Percentiles rank a stretch among this genome's conserved stretches.
phyloP scores from a whole-genome alignment of 2,113 vertebrate genomes.

The Neodontobutis hainanensis region DNA sequence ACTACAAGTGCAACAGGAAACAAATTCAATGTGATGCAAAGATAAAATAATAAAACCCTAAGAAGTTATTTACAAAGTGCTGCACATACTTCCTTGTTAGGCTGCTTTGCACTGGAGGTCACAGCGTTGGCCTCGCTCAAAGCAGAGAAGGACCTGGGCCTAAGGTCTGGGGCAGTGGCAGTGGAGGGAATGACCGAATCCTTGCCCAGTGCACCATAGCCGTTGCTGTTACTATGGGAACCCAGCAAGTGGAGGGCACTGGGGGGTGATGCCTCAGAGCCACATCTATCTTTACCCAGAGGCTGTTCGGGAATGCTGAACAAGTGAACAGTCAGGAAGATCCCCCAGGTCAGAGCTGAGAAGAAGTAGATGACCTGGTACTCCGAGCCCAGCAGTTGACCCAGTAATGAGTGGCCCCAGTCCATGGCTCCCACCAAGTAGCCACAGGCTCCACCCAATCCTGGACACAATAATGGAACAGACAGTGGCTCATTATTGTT shows the following conservation, averaged over 20 bases:
- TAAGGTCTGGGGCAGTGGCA: slow-evolving; percentile 50
- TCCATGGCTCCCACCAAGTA: slow-evolving; percentile 94
- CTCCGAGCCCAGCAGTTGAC: slow-evolving; percentile 85
- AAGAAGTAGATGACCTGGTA: slow-evolving; percentile 98
- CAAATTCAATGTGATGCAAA: background rate
- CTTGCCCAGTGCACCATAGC: slow-evolving; percentile 81
- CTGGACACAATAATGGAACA: slow-evolving; percentile 62
- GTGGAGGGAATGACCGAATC: slow-evolving; percentile 42
- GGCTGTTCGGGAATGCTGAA: slow-evolving; percentile 91
- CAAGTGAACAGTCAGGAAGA: slow-evolving; percentile 87
- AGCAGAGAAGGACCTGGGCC: slow-evolving; percentile 69
- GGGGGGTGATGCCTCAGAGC: slow-evolving; percentile 17
- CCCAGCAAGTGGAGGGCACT: slow-evolving; percentile 60
- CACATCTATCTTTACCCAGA: slow-evolving; percentile 55
- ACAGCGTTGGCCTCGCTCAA: slow-evolving; percentile 69
- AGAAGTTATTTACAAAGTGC: background rate
- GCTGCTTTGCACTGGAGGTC: slow-evolving; percentile 70
- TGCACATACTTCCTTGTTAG: slow-evolving; percentile 75
- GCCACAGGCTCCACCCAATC: slow-evolving; percentile 91
- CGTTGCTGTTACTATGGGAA: slow-evolving; percentile 44
- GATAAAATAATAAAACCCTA: background rate
- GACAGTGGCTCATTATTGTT: too few species aligned
- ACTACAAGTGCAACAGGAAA: too few species aligned
- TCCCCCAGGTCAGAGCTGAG: slow-evolving; percentile 82
- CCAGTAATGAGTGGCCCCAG: slow-evolving; percentile 86